These are phyloP conservation scores for Oplegnathus fasciatus DNA, from an alignment of 2,113 vertebrate species.

Conservation along the genomic window DNA sequence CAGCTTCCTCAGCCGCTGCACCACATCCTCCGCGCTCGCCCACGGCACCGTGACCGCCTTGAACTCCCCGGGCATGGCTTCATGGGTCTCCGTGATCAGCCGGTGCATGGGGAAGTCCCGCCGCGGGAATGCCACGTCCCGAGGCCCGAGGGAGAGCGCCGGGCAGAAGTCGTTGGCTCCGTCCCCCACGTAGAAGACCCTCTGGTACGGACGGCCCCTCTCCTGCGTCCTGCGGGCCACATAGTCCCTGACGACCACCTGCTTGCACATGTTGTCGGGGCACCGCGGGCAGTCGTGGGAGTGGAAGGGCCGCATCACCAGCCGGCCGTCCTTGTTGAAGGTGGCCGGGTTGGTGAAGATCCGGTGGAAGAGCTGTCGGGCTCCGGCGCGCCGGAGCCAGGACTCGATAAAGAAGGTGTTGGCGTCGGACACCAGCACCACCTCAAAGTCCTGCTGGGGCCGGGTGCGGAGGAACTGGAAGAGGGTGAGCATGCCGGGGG, in stretches of 20 bases:
- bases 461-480: constrained; percentile 91
- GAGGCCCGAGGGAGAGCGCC: constrained; percentile 80
- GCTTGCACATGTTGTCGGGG: constrained; percentile 97
- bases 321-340: constrained; percentile 88
- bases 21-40: constrained; percentile 89
- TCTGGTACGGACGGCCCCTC: constrained; percentile 87
- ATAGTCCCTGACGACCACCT: constrained; percentile 90
- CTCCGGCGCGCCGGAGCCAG: constrained; percentile 86
- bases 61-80: constrained; percentile 87
- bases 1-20: constrained; percentile 88
- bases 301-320: constrained; percentile 93
- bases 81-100: constrained; percentile 89
- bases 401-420: constrained; percentile 94
- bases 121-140: constrained; percentile 91
- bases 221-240: constrained; percentile 88
- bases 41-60: constrained; percentile 92
- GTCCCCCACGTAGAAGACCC: constrained; percentile 93
- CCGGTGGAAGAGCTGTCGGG: constrained; percentile 88
- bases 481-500: constrained; percentile 90
- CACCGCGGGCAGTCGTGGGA: constrained; percentile 91
- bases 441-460: constrained; percentile 90
- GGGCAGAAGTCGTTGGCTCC: constrained; percentile 99
- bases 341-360: constrained; percentile 93
- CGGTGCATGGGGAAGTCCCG: constrained; percentile 94
- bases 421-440: constrained; percentile 94